phyloP scores from a whole-genome alignment of 2,888 invertebrate genomes.

The Exocentrus adspersus region DNA sequence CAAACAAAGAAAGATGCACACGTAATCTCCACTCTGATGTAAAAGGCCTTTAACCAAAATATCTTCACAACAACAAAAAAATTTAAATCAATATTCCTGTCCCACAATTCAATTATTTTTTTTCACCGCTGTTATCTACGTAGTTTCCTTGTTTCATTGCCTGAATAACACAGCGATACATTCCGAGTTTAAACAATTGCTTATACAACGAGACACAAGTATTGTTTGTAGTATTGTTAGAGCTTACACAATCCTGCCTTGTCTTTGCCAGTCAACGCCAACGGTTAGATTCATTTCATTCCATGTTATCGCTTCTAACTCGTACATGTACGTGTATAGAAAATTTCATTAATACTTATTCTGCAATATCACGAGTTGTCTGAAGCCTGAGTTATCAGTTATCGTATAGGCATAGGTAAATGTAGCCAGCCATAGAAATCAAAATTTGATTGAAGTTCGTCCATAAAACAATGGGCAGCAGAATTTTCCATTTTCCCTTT shows the following conservation, averaged over 20 bases:
- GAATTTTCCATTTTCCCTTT: too few relatives aligned
- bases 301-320: constrained; percentile 26
- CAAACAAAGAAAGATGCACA: too few relatives aligned
- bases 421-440: too few relatives aligned
- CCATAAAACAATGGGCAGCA: too few relatives aligned
- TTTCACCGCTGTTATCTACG: too few relatives aligned
- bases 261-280: constrained; percentile 27
- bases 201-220: constrained; percentile 24
- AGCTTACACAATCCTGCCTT: constrained; percentile 23
- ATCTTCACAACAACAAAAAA: too few relatives aligned
- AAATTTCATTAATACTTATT: constrained; percentile 12
- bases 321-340: constrained; percentile 9
- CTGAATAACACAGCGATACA: constrained; percentile 26
- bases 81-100: too few relatives aligned
- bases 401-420: not conserved
- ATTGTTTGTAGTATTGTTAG: constrained; percentile 26
- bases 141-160: constrained; percentile 23
- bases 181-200: constrained; percentile 31
- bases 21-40: too few relatives aligned
- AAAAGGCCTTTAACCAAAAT: too few relatives aligned
- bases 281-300: constrained; percentile 21
- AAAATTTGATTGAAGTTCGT: too few relatives aligned
- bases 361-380: constrained; percentile 22
- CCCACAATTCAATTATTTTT: too few relatives aligned
- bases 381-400: constrained; percentile 15